Conservation (phyloP, 2,888 invertebrate species). For the Agrilus mali region DNA sequence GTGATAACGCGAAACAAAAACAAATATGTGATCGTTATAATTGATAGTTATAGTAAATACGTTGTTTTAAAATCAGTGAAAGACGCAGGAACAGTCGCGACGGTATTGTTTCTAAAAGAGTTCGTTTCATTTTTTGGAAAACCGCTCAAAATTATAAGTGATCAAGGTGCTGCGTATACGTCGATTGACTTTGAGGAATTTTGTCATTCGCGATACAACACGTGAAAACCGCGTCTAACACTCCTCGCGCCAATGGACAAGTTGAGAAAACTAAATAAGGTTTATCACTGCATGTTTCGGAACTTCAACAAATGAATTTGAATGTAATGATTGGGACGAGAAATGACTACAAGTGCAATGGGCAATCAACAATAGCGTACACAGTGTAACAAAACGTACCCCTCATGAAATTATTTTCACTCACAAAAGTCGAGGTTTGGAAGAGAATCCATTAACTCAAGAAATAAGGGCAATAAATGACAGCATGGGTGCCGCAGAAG, state of each 20-base stretch:
- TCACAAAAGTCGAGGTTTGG: constrained; percentile 8
- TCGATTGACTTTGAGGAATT: constrained; percentile 4
- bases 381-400: constrained; percentile 4
- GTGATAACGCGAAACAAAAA: constrained; percentile 20
- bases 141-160: constrained; percentile 8
- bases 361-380: constrained; percentile 7
- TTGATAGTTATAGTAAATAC: constrained; percentile 20
- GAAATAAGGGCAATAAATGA: constrained; percentile 3
- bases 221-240: constrained; percentile 9
- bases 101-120: constrained; percentile 3
- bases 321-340: constrained; percentile 3
- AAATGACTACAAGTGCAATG: constrained; percentile 9
- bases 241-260: constrained; percentile 10
- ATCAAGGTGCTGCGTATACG: constrained; percentile 8
- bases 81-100: constrained; percentile 1
- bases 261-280: constrained; percentile 6
- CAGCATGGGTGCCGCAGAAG: not conserved
- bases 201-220: constrained; percentile 7
- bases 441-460: constrained; percentile 4
- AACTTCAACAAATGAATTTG: not conserved
- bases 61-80: constrained; percentile 3
- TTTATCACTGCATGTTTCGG: constrained; percentile 1
- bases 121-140: constrained; percentile 7
- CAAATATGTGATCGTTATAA: constrained; percentile 20
- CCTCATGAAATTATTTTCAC: constrained; percentile 3